Evolutionary conservation across 1,140 invertebrate genomes (phyloP).

Genomic region (Sminthurinus signatus): DNA sequence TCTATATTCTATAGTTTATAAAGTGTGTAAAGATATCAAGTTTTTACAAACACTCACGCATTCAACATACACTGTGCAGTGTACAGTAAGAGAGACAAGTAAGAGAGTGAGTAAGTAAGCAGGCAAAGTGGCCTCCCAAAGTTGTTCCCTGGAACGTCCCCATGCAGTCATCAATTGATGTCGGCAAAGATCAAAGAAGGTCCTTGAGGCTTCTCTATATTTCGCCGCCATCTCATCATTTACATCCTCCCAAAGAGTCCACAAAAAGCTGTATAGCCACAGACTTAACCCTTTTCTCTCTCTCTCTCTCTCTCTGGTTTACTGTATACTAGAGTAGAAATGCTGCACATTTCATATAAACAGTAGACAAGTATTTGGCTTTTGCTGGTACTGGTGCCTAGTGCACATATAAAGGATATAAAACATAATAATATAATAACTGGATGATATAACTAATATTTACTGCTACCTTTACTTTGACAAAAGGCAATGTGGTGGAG

Average conservation of each 20-base stretch:
- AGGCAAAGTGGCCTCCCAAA: conserved; percentile 20
- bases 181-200: conserved; percentile 39
- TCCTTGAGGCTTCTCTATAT: conserved; percentile 40
- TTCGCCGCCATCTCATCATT: conserved; percentile 40
- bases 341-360: no score
- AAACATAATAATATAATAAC: no score
- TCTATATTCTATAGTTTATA: no score
- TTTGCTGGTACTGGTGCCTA: no score
- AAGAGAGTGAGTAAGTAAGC: neutral
- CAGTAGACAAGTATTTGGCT: no score
- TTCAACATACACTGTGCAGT: neutral
- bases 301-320: no score
- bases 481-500: no score
- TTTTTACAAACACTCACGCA: neutral
- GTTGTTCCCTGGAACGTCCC: conserved; percentile 26
- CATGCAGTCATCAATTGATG: conserved; percentile 36
- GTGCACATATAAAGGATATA: no score
- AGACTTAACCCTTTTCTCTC: no score
- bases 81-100: neutral
- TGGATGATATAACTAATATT: no score
- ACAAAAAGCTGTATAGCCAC: neutral
- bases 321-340: no score
- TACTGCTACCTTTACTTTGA: no score
- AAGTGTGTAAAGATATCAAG: neutral
- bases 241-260: conserved; percentile 32